Percentiles rank a stretch among this genome's conserved stretches.
Conservation (phyloP, 2,888 invertebrate genomes). For the Cinara cedri region DNA sequence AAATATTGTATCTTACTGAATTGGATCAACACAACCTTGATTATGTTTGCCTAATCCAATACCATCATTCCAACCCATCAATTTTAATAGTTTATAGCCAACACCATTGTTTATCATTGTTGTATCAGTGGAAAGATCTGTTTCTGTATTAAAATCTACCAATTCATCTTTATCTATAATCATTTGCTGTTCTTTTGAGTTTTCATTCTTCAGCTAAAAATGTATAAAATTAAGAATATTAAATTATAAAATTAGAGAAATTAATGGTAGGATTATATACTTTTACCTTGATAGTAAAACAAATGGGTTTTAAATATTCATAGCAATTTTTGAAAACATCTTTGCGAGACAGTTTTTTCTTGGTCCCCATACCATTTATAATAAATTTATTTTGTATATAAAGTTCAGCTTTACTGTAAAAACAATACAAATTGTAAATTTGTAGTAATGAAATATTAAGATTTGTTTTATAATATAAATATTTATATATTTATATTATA, state of each 20-base stretch:
- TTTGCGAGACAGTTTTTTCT: not conserved
- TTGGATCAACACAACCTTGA: conserved; percentile 55
- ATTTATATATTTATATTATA: no score
- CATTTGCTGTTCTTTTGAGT: no score
- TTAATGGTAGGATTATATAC: no score
- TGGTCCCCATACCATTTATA: not conserved
- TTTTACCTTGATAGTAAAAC: conserved; percentile 26
- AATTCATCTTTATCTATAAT: no score
- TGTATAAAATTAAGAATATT: not conserved
- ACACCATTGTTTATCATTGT: conserved; percentile 8
- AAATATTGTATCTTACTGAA: conserved; percentile 35
- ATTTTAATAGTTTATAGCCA: conserved; percentile 56
- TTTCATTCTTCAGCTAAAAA: not conserved
- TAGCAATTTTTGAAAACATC: not conserved
- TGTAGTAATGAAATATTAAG: no score
- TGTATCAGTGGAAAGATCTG: no score
- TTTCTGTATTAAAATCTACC: no score
- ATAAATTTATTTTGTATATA: not conserved
- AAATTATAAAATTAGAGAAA: not conserved
- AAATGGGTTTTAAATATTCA: not conserved
- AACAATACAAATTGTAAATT: no score
- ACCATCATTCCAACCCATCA: conserved; percentile 58
- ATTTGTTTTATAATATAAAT: no score
- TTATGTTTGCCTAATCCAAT: conserved; percentile 52
- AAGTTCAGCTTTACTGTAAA: not conserved